Base-by-base conservation (phyloP, 2,797 vertebrate species). In the Crocidura indochinensis region DNA sequence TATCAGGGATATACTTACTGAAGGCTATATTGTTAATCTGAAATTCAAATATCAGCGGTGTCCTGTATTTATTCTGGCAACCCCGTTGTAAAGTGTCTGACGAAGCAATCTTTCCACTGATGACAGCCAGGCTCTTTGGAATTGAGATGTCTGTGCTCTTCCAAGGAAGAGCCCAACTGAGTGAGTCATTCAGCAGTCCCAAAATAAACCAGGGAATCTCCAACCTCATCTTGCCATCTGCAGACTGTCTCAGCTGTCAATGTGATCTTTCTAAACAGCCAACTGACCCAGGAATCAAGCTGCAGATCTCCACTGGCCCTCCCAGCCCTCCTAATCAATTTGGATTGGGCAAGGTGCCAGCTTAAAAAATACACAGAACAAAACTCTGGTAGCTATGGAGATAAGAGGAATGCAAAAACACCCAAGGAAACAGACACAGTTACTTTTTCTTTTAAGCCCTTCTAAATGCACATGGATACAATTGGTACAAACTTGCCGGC, bases 121-220 rank as follows among this genome's bases (percentile, higher is more conserved):
- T 97, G 97, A 97, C 95, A 95, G 92, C 95, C 95, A 93, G 93
- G 83, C 93, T 90, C 93, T 96, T 91, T 86, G 91, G 83, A 93
- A 91, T 92, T 97, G 92, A 92, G 0, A 74, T 94, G 95, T 95
- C 96, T 0, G 0, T 94, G 95, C 72, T 97, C 95, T 93, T 96
- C 93, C 93, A 96, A 96, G 92, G 96, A 96, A 96, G 74, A 88
- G 73, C 82, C 86, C 76, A 91, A 67, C 96, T 95, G 95, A 96
- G 96, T 97, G 95, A 97, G 96, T 97, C 97, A 96, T 97, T 97
- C 96, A 95, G 95, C 65, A 84, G 69, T 73, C 91, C 97, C 12
- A 10, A 95, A 95, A 95, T 96, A 95, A 97, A 97, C 95, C 93
- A 92, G 84, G 95, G 96, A 98, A 97, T 97, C 97, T 97, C 95